Percentiles rank a stretch among this genome's conserved stretches.
phyloP scores from a whole-genome alignment of 2,113 vertebrate genomes.

The Terrapene triunguis region DNA sequence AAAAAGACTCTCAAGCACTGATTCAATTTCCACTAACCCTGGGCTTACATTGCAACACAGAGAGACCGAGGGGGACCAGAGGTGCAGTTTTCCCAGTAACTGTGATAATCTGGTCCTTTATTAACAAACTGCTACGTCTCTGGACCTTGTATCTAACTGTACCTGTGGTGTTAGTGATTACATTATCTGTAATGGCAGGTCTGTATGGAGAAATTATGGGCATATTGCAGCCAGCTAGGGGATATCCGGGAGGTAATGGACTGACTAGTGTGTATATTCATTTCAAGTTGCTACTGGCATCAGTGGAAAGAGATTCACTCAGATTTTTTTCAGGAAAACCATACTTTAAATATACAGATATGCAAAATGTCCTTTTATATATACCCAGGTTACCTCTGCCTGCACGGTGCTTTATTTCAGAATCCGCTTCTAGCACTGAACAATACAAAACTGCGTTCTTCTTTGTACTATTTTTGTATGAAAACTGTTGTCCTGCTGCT shows the following conservation, averaged over 20 bases:
- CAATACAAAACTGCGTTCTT: neutral
- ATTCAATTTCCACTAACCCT: too few relatives aligned
- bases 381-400: neutral
- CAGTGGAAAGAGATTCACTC: neutral
- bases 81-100: neutral
- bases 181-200: neutral
- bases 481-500: neutral
- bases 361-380: neutral
- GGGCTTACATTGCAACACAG: too few relatives aligned
- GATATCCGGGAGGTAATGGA: too few relatives aligned
- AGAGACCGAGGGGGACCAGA: too few relatives aligned
- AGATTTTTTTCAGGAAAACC: neutral
- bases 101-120: neutral
- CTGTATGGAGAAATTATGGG: neutral
- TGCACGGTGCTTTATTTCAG: neutral
- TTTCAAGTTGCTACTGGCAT: neutral
- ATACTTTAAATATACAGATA: neutral
- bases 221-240: neutral
- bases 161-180: neutral
- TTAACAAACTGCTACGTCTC: neutral
- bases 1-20: too few relatives aligned
- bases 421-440: fast-evolving
- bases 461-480: neutral
- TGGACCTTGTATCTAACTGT: neutral
- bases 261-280: neutral